These are phyloP conservation scores for Aldrovandia affinis DNA, from an alignment of 2,797 vertebrate species.

Conservation along the genomic window DNA sequence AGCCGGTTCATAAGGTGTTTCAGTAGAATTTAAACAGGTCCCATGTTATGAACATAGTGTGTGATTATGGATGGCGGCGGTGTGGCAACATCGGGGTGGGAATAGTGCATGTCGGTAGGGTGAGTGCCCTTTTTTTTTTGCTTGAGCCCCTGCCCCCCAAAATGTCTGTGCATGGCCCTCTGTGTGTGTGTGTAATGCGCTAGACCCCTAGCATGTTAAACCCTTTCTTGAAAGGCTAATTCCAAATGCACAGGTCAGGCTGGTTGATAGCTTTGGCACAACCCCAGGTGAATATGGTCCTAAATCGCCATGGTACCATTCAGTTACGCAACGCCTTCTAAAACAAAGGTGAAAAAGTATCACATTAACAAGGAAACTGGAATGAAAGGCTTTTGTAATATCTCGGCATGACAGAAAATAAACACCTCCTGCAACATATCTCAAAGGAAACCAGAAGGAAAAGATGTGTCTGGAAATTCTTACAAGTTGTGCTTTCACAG, in stretches of 20 bases:
- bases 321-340: not conserved
- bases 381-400: not conserved
- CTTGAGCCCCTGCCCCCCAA: no score
- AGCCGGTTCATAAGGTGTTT: no score
- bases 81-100: no score
- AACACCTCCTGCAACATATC: not conserved
- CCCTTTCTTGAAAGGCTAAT: not conserved
- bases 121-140: no score
- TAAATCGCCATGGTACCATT: no score
- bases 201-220: no score
- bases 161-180: no score
- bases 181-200: no score
- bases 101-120: no score
- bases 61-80: no score
- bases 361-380: not conserved
- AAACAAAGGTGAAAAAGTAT: not conserved
- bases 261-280: not conserved
- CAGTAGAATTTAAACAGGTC: no score
- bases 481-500: constrained; percentile 11
- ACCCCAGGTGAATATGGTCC: not conserved
- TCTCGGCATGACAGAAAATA: not conserved
- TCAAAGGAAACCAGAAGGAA: not conserved
- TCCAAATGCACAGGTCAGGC: not conserved
- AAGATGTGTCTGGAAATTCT: constrained; percentile 13
- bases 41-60: no score